These are phyloP conservation scores for Naja naja DNA, from an alignment of 2,113 vertebrate species.

Conservation along the genomic window DNA sequence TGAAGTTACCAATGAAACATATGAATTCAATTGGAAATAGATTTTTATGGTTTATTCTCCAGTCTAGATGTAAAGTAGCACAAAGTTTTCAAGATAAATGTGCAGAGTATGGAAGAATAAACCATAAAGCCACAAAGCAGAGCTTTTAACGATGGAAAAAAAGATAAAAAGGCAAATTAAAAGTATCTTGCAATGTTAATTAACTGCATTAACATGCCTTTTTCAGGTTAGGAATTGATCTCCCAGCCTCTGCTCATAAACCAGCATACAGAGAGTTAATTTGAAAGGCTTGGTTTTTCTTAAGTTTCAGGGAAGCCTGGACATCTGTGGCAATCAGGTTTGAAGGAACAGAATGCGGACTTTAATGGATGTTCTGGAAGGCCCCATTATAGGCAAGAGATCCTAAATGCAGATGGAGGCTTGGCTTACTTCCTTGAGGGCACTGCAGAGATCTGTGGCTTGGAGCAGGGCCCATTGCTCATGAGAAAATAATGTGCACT, in stretches of 20 bases:
- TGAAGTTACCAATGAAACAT: neutral
- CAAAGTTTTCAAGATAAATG: neutral
- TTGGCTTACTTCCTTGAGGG: neutral
- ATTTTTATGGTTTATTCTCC: neutral
- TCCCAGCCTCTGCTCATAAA: neutral
- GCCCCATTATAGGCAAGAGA: neutral
- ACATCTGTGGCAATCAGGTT: neutral
- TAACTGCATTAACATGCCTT: neutral
- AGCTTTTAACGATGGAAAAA: neutral
- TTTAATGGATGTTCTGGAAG: neutral
- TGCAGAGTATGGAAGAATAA: neutral
- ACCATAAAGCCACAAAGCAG: neutral
- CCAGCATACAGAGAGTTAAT: neutral
- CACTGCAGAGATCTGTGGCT: neutral
- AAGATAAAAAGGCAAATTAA: neutral
- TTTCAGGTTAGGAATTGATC: neutral
- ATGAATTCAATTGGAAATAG: neutral
- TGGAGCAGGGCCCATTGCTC: neutral
- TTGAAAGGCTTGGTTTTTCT: neutral
- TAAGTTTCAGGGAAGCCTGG: neutral
- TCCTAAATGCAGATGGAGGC: neutral
- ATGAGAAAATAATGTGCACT: neutral
- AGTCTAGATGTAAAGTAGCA: neutral
- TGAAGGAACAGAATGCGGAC: neutral
- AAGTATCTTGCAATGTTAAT: neutral